phyloP scores from a whole-genome alignment of 2,113 vertebrate genomes.

The Melanostigma gelatinosum region DNA sequence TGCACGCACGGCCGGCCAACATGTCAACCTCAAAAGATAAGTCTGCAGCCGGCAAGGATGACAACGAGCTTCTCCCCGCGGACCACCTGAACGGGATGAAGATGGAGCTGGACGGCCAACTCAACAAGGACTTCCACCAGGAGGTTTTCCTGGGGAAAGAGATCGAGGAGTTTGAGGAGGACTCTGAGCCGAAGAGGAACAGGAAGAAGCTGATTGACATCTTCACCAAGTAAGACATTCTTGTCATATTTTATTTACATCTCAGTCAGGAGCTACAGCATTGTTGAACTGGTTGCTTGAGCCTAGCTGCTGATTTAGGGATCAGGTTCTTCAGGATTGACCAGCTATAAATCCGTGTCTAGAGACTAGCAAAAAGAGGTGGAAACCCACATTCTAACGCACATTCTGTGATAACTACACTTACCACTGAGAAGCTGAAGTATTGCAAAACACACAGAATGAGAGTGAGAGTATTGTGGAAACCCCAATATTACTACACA shows the following conservation, averaged over 20 bases:
- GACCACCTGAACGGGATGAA: constrained; percentile 95
- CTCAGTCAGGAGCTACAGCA: neutral
- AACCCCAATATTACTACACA: neutral
- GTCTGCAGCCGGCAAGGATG: constrained; percentile 78
- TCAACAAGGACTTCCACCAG: constrained; percentile 96
- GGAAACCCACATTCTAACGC: neutral
- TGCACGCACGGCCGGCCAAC: constrained; percentile 89
- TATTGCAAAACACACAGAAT: neutral
- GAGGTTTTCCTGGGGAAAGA: constrained; percentile 96
- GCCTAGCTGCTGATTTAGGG: neutral
- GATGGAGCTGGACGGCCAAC: constrained; percentile 93
- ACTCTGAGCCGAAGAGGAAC: constrained; percentile 89
- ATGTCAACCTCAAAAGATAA: constrained; percentile 87
- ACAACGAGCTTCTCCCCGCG: constrained; percentile 92
- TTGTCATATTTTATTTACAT: neutral
- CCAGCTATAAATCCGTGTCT: too few species aligned
- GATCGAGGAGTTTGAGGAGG: constrained; percentile 92
- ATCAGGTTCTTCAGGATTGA: neutral
- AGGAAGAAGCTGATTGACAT: constrained; percentile 92
- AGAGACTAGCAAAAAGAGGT: neutral
- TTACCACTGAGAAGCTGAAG: neutral
- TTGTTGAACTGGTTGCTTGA: neutral
- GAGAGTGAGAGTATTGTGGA: neutral
- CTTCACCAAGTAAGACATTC: constrained; percentile 89
- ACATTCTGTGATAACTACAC: neutral